These are phyloP conservation scores for Dioctria rufipes DNA, from an alignment of 2,888 invertebrate species.

Conservation along the genomic window DNA sequence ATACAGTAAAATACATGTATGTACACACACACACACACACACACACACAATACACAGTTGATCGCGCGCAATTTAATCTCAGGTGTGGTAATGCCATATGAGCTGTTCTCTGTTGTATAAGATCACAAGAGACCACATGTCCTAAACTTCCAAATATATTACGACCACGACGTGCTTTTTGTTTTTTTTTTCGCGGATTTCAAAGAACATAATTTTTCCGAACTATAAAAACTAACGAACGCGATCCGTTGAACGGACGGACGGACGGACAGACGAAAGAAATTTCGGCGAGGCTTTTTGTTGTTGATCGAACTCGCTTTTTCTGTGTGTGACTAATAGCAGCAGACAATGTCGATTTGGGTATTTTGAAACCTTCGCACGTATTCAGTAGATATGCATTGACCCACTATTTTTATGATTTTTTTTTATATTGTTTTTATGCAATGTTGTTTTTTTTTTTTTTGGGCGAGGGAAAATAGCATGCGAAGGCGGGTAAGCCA, in stretches of 20 bases:
- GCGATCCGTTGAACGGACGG: background rate
- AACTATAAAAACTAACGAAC: background rate
- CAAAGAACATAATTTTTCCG: constrained; percentile 12
- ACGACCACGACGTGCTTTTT: background rate
- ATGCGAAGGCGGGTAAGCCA: background rate
- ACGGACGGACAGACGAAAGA: background rate
- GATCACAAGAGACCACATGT: background rate
- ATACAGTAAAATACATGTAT: constrained; percentile 5
- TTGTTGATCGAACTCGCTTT: background rate
- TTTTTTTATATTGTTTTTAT: constrained; percentile 18
- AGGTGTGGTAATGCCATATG: constrained; percentile 20
- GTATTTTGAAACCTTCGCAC: constrained; percentile 45
- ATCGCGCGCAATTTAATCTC: background rate
- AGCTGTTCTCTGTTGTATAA: constrained; percentile 18
- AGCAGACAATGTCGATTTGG: constrained; percentile 20
- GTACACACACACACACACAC: background rate
- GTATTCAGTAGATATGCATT: constrained; percentile 36
- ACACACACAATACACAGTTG: background rate
- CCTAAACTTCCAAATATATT: background rate
- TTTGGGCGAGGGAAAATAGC: background rate
- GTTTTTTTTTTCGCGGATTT: background rate
- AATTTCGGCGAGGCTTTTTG: background rate
- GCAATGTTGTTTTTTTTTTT: background rate
- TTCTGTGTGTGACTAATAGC: constrained; percentile 12
- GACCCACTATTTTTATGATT: constrained; percentile 46